A percentile compares a stretch with the other conserved stretches of the same genome.
These are phyloP conservation scores for Trigoniulus corallinus DNA, from an alignment of 1,140 invertebrate genomes.

Conservation along the genomic window DNA sequence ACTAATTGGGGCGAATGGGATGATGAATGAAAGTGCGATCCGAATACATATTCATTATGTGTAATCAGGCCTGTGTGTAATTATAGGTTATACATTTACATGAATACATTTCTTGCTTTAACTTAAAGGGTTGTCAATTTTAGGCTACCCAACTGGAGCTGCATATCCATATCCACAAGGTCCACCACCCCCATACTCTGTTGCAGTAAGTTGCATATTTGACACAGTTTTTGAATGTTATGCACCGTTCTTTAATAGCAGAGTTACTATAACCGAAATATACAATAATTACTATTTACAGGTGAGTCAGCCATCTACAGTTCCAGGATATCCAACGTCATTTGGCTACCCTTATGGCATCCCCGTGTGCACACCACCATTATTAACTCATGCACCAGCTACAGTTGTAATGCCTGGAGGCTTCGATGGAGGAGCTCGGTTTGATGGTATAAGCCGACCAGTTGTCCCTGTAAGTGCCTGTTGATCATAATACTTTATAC, in stretches of 20 bases:
- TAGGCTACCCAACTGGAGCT: constrained; percentile 5
- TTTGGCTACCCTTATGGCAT: too few species aligned
- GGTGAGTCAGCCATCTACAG: constrained; percentile 42
- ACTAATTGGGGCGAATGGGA: too few species aligned
- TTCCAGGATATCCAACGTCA: constrained; percentile 6
- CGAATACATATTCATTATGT: too few species aligned
- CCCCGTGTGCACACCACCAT: too few species aligned
- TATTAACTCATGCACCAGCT: too few species aligned
- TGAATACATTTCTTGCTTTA: too few species aligned
- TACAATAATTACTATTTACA: constrained; percentile 24
- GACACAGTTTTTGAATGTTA: background rate
- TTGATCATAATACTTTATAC: too few species aligned
- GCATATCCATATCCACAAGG: constrained; percentile 3
- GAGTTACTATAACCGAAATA: too few species aligned
- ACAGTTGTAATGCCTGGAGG: constrained; percentile 37
- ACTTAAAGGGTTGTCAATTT: background rate
- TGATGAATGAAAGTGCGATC: too few species aligned
- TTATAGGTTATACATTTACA: too few species aligned
- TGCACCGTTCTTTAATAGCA: too few species aligned
- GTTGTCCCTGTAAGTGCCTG: constrained; percentile 44
- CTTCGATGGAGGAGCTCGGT: constrained; percentile 58
- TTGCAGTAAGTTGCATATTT: constrained; percentile 4
- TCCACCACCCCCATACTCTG: constrained; percentile 10
- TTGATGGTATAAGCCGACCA: constrained; percentile 54
- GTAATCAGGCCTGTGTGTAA: too few species aligned